Percentiles rank a stretch among this genome's conserved stretches.
These are phyloP conservation scores for Hylomyscus alleni DNA, from an alignment of 2,797 vertebrate species.

Conservation along the genomic window DNA sequence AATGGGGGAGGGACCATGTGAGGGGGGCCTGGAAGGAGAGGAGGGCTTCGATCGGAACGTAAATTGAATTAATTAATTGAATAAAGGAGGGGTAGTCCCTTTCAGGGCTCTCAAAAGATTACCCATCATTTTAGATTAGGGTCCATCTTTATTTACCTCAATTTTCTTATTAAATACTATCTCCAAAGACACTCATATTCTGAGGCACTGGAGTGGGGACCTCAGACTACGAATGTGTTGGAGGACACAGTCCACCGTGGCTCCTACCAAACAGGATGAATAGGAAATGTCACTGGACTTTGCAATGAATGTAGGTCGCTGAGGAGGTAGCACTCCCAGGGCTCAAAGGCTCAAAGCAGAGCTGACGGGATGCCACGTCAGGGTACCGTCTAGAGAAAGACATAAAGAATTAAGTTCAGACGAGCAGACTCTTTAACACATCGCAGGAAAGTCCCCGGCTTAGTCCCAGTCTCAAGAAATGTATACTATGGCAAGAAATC, in stretches of 20 bases:
- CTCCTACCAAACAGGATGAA: neutral
- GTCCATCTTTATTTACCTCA: neutral
- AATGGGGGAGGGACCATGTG: no score
- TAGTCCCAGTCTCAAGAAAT: neutral
- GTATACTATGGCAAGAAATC: neutral
- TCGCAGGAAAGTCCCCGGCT: neutral
- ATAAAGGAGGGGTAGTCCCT: neutral
- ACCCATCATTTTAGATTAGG: neutral
- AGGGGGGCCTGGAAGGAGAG: no score
- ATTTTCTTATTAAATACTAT: constrained; percentile 8
- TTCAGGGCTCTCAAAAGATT: neutral
- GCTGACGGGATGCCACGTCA: neutral
- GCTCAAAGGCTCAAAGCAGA: constrained; percentile 18
- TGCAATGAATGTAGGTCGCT: neutral
- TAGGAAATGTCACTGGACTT: neutral
- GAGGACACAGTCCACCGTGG: neutral
- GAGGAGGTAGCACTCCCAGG: neutral
- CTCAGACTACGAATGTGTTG: neutral
- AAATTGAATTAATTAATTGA: no score
- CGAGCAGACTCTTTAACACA: neutral
- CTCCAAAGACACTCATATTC: neutral
- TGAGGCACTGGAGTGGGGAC: neutral
- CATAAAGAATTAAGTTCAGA: neutral
- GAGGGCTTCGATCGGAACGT: no score
- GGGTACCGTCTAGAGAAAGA: neutral